Evolutionary conservation across 2,888 invertebrate species (phyloP).

Genomic region (Euplagia quadripunctaria): DNA sequence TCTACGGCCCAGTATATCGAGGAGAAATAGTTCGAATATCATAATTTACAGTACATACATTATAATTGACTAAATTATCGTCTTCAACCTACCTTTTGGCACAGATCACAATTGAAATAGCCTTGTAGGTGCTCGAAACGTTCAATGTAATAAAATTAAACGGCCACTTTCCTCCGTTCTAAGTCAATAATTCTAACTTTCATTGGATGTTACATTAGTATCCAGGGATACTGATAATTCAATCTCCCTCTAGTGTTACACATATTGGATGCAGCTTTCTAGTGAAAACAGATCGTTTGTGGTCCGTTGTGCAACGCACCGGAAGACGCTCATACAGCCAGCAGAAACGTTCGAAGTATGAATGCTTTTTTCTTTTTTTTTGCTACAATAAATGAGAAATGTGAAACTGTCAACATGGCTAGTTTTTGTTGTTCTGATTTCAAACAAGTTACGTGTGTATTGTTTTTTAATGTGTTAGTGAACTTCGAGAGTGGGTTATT

Average conservation of each 20-base stretch:
- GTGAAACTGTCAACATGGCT: conserved; percentile 24
- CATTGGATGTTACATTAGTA: conserved; percentile 40
- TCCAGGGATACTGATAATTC: conserved; percentile 63
- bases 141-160: conserved; percentile 15
- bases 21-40: background rate
- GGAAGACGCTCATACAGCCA: conserved; percentile 63
- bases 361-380: conserved; percentile 35
- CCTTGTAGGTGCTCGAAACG: background rate
- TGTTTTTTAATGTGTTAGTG: conserved; percentile 37
- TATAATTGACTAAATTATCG: background rate
- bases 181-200: conserved; percentile 41
- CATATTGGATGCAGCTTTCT: conserved; percentile 82
- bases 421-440: conserved; percentile 36
- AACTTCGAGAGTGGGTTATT: conserved; percentile 29
- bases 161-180: conserved; percentile 31
- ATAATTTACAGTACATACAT: too few relatives aligned
- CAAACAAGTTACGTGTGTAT: conserved; percentile 24
- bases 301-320: conserved; percentile 78
- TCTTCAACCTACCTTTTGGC: background rate
- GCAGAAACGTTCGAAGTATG: conserved; percentile 30
- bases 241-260: conserved; percentile 77
- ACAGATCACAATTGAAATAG: conserved; percentile 12
- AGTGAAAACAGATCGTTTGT: conserved; percentile 79
- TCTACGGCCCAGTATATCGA: background rate
- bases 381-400: conserved; percentile 34